These are phyloP conservation scores for rat (Rattus norvegicus) DNA, from an alignment of 2,113 vertebrate species.

Conservation along the genomic window GRCr8 NC_086031.1:67134501-67135000, in stretches of 20 bases:
- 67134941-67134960: too few species aligned
- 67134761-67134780: not conserved
- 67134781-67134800: not conserved
- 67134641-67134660: not conserved
- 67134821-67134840: not conserved
- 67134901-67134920: too few species aligned
- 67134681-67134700: not conserved
- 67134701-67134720: not conserved
- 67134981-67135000: slow-evolving; percentile 12
- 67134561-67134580: rapidly evolving
- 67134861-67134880: too few species aligned
- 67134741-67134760: not conserved
- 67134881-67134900: too few species aligned
- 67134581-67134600: not conserved
- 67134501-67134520: not conserved
- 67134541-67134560: not conserved
- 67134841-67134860: slow-evolving; percentile 14
- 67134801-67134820: not conserved
- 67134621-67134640: not conserved
- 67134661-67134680: not conserved
- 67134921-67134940: too few species aligned
- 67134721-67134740: too few species aligned
- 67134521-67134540: rapidly evolving
- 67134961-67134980: too few species aligned
- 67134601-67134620: not conserved